These are phyloP conservation scores for Chamaedrilus cognettii DNA, from an alignment of 2,888 invertebrate genomes.

Conservation along the genomic window DNA sequence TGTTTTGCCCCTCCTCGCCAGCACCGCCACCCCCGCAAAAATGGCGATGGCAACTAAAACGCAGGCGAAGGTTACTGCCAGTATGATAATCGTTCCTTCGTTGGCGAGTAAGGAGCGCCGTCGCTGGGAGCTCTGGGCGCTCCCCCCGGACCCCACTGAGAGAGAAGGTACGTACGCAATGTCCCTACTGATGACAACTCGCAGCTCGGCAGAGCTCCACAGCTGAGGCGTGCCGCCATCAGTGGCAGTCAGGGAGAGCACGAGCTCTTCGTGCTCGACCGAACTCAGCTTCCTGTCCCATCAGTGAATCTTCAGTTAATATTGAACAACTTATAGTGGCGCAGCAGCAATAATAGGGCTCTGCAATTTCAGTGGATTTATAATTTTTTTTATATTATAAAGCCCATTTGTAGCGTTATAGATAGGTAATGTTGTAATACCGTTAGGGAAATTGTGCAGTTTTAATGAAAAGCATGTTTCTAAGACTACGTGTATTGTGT, in stretches of 20 bases:
- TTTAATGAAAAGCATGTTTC: too few relatives aligned
- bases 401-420: too few relatives aligned
- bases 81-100: neutral
- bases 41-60: neutral
- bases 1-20: neutral
- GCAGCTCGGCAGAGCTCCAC: constrained; percentile 19
- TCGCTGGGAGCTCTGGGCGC: neutral
- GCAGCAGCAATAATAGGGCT: too few relatives aligned
- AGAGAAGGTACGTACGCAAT: constrained; percentile 14
- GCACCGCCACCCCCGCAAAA: neutral
- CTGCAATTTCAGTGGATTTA: too few relatives aligned
- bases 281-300: neutral
- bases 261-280: neutral
- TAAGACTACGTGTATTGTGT: too few relatives aligned
- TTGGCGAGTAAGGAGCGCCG: neutral
- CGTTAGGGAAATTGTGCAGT: too few relatives aligned
- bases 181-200: constrained; percentile 13
- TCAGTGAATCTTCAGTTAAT: too few relatives aligned
- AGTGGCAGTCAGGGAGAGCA: constrained; percentile 16
- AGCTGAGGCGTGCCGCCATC: constrained; percentile 30
- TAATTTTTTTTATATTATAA: too few relatives aligned
- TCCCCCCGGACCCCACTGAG: too few relatives aligned
- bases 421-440: too few relatives aligned
- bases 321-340: too few relatives aligned
- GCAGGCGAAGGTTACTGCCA: neutral